A percentile compares a stretch with the other conserved stretches of the same genome.
These are phyloP conservation scores for Platysternon megacephalum DNA, from an alignment of 2,113 vertebrate species.

Conservation along the genomic window DNA sequence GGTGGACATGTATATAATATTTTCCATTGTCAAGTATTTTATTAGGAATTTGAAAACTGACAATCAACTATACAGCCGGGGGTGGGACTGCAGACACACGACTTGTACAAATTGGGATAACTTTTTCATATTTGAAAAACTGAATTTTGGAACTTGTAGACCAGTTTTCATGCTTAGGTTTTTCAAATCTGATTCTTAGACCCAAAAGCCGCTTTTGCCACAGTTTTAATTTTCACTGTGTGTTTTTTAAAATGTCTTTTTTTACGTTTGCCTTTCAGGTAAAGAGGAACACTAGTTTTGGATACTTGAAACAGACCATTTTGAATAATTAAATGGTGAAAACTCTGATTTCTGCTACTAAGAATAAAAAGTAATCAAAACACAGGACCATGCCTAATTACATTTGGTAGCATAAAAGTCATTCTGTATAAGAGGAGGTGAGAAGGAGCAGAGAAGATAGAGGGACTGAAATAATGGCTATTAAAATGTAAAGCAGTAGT, in stretches of 20 bases:
- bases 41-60: not conserved
- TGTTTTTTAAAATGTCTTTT: not conserved
- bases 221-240: not conserved
- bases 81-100: not conserved
- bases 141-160: not conserved
- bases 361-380: fast-evolving
- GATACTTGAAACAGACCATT: not conserved
- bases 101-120: not conserved
- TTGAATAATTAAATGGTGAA: not conserved
- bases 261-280: too few species aligned
- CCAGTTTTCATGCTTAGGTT: not conserved
- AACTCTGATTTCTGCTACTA: not conserved
- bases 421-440: fast-evolving
- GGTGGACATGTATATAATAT: not conserved
- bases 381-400: not conserved
- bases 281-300: not conserved
- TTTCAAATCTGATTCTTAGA: not conserved
- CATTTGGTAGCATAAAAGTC: not conserved
- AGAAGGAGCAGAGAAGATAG: not conserved
- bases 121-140: not conserved
- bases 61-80: not conserved
- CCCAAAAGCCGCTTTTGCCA: not conserved
- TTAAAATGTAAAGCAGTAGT: not conserved
- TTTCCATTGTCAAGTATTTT: not conserved
- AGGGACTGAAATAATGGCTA: not conserved